phyloP scores from a whole-genome alignment of 2,797 vertebrate species.

The Poecile montanus region DNA sequence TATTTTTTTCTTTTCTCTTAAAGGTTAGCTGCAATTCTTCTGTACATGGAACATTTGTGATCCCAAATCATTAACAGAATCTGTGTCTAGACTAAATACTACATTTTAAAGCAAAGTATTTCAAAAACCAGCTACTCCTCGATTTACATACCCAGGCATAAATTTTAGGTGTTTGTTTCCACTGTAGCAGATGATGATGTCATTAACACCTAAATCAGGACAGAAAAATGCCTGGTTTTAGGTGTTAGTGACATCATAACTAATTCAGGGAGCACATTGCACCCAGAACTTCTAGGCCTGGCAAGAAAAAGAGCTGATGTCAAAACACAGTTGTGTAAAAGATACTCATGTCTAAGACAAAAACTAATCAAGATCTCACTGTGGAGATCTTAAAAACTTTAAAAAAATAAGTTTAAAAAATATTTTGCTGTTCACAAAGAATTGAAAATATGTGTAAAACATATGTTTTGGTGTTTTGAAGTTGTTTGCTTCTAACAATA shows the following conservation, averaged over 20 bases:
- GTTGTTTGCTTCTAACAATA: constrained; percentile 45
- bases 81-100: constrained; percentile 36
- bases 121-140: neutral
- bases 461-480: constrained; percentile 21
- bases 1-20: neutral
- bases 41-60: neutral
- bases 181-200: constrained; percentile 39
- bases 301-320: neutral
- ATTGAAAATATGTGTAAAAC: constrained; percentile 9
- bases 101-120: constrained; percentile 24
- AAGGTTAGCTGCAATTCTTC: neutral
- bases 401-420: no score
- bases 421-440: neutral
- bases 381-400: neutral
- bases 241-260: constrained; percentile 35
- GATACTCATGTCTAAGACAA: neutral
- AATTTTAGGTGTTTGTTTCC: constrained; percentile 37
- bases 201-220: constrained; percentile 51
- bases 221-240: constrained; percentile 30
- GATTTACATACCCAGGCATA: neutral
- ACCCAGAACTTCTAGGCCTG: neutral
- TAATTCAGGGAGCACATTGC: neutral
- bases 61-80: constrained; percentile 20
- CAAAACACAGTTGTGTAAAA: neutral
- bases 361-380: neutral